These are phyloP conservation scores for Clarias laeviceps DNA, from an alignment of 2,797 vertebrate species.

Conservation along the genomic window DNA sequence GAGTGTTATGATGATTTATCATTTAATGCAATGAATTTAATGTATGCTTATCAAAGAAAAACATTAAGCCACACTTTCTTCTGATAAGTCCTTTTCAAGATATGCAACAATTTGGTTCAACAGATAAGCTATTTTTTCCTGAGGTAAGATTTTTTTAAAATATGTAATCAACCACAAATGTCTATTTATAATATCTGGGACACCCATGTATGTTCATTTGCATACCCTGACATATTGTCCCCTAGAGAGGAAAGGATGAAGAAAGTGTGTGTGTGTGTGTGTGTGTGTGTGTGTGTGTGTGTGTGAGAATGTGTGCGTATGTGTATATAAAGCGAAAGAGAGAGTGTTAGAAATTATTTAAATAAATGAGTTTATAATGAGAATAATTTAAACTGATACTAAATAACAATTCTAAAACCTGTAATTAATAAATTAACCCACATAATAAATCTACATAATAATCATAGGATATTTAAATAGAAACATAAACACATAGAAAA, in stretches of 20 bases:
- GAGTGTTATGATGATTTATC: background rate
- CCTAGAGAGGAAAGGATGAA: constrained; percentile 56
- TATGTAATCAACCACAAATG: constrained; percentile 59
- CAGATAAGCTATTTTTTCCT: constrained; percentile 40
- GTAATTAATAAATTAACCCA: constrained; percentile 10
- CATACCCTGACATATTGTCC: constrained; percentile 67
- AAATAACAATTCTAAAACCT: background rate
- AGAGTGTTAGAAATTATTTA: constrained; percentile 3
- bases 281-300: background rate
- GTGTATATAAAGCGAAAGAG: constrained; percentile 1
- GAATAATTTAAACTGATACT: background rate
- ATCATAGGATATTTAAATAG: background rate
- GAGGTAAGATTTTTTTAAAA: constrained; percentile 47
- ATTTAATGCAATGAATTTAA: background rate
- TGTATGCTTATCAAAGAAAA: constrained; percentile 25
- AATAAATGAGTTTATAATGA: constrained; percentile 44
- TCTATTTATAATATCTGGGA: constrained; percentile 75
- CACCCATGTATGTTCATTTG: constrained; percentile 66
- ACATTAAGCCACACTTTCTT: constrained; percentile 29
- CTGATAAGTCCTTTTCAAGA: constrained; percentile 33
- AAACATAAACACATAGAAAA: background rate
- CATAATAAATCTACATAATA: constrained; percentile 1
- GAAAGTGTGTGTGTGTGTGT: constrained; percentile 5
- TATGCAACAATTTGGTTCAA: constrained; percentile 43
- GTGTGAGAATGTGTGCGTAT: background rate